These are phyloP conservation scores for Acleris holmiana DNA, from an alignment of 2,888 invertebrate species.

Conservation along the genomic window DNA sequence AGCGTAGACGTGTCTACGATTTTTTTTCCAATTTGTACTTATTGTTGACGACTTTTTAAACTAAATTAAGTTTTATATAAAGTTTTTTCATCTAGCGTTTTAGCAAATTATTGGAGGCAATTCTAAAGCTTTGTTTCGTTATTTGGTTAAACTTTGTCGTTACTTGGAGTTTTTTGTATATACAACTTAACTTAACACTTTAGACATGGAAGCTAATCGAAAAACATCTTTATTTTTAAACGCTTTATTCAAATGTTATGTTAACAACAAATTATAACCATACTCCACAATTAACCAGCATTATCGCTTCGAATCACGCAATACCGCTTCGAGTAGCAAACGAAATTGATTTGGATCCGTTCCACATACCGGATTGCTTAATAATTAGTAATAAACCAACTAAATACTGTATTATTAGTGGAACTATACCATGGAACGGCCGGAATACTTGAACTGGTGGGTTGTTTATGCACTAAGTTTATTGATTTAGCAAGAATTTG, in stretches of 20 bases:
- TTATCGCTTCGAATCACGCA: background rate
- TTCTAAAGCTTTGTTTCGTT: no score
- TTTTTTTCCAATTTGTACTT: background rate
- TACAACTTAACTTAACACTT: no score
- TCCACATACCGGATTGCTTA: constrained; percentile 3
- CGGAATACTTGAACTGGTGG: constrained; percentile 2
- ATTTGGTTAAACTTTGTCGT: no score
- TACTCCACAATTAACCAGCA: background rate
- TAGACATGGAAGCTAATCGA: no score
- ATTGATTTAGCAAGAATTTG: background rate
- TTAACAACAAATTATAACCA: background rate
- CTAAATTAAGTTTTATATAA: no score
- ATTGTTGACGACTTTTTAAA: no score
- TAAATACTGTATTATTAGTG: constrained; percentile 3
- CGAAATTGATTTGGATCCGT: constrained; percentile 10
- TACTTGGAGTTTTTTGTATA: no score
- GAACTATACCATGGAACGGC: constrained; percentile 31
- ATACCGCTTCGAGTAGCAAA: background rate
- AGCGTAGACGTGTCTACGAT: background rate
- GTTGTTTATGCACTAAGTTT: constrained; percentile 13
- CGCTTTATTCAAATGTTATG: background rate
- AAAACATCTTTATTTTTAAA: no score
- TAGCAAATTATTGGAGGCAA: no score
- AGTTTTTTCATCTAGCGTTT: no score
- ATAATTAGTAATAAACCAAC: constrained; percentile 14